Evolutionary conservation across 2,797 vertebrate species (phyloP).

Genomic region (Emydoidea blandingii): DNA sequence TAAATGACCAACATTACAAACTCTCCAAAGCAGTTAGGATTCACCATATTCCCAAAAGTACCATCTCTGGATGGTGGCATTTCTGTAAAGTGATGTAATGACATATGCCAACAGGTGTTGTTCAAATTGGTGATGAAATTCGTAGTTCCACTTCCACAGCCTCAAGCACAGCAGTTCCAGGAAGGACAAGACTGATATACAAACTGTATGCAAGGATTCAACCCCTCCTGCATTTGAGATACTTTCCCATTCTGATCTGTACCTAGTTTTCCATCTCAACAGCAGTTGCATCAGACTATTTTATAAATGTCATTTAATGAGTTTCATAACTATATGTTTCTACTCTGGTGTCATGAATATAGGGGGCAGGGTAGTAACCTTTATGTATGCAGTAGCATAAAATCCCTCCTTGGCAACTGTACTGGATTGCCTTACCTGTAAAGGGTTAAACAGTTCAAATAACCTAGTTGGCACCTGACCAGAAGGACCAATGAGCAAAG

Average conservation of each 20-base stretch:
- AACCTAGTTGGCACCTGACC: too few species aligned
- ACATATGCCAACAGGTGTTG: constrained; percentile 2
- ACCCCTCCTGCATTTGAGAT: constrained; percentile 62
- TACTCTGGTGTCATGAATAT: neutral
- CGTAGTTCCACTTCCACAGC: constrained; percentile 40
- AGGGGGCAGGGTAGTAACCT: too few species aligned
- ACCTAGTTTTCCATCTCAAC: constrained; percentile 64
- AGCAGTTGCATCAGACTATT: constrained; percentile 60
- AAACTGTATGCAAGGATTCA: constrained; percentile 69
- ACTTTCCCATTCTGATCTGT: constrained; percentile 61
- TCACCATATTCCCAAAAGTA: neutral
- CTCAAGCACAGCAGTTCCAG: constrained; percentile 26
- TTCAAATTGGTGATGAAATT: constrained; percentile 53
- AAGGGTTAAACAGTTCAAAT: too few species aligned
- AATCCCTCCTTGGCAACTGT: too few species aligned
- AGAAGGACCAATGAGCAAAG: too few species aligned
- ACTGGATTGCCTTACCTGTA: too few species aligned
- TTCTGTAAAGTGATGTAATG: constrained; percentile 23
- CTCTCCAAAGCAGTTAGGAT: neutral
- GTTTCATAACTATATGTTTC: neutral
- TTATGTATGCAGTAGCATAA: too few species aligned
- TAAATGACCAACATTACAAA: neutral
- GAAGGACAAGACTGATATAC: constrained; percentile 55
- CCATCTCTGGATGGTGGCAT: neutral
- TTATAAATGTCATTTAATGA: constrained; percentile 58